Evolutionary conservation across 1,140 invertebrate genomes (phyloP).

Genomic region (Anastatus disparis): DNA sequence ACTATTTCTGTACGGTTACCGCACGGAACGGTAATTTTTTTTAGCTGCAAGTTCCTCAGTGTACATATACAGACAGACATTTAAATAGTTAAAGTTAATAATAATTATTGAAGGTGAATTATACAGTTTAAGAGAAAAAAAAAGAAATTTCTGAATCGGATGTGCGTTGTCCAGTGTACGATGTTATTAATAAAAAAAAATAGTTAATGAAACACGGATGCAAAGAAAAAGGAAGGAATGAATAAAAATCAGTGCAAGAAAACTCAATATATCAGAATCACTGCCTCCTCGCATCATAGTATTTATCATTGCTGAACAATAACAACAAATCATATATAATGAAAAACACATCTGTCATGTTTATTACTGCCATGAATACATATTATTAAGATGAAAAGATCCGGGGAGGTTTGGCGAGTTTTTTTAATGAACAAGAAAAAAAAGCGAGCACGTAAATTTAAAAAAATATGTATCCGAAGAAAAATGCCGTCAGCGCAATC

Average conservation of each 20-base stretch:
- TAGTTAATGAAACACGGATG: conserved; percentile 25
- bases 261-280: neutral
- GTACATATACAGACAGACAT: conserved; percentile 38
- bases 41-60: too few species aligned
- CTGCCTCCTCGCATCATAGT: neutral
- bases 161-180: conserved; percentile 30
- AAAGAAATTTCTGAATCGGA: conserved; percentile 34
- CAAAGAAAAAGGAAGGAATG: neutral
- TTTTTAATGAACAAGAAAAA: neutral
- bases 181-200: conserved; percentile 27
- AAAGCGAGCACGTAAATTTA: conserved; percentile 15
- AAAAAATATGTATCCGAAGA: conserved; percentile 5
- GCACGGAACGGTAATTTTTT: too few species aligned
- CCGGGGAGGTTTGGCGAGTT: neutral
- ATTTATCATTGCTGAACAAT: neutral
- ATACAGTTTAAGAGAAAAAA: conserved; percentile 30
- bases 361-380: too few species aligned
- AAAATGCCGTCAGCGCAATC: conserved; percentile 41
- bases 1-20: too few species aligned
- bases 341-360: too few species aligned
- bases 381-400: neutral
- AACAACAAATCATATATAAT: too few species aligned
- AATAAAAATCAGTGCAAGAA: conserved; percentile 6
- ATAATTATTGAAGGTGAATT: conserved; percentile 39
- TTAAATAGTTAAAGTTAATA: conserved; percentile 43